phyloP scores from a whole-genome alignment of 92 coral and sea anemone genomes.

The Epizoanthus ramosus region DNA sequence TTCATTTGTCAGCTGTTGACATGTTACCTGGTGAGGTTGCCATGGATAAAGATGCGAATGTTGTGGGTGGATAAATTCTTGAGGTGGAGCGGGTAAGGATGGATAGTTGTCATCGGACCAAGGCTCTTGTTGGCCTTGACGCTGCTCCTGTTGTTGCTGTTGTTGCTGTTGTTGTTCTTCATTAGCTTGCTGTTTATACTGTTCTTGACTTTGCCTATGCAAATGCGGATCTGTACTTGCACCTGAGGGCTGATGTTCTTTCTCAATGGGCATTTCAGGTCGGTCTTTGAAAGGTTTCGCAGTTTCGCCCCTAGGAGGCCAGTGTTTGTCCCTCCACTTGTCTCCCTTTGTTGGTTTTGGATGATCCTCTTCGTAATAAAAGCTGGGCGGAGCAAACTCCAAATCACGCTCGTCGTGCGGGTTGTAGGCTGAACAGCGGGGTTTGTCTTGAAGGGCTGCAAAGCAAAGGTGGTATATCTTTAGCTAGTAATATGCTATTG shows the following conservation, averaged over 20 bases:
- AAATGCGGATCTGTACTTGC: background rate
- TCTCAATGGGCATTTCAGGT: background rate
- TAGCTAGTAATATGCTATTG: too few relatives aligned
- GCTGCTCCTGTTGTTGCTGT: conserved; percentile 6
- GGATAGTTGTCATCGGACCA: conserved; percentile 39
- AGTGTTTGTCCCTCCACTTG: conserved; percentile 19
- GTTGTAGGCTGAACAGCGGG: conserved; percentile 43
- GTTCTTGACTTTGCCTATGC: background rate
- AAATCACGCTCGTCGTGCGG: conserved; percentile 72
- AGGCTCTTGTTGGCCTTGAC: conserved; percentile 14
- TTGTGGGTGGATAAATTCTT: conserved; percentile 15
- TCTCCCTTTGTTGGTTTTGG: background rate
- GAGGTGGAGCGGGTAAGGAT: conserved; percentile 67
- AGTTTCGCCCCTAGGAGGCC: conserved; percentile 4
- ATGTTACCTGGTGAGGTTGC: conserved; percentile 45
- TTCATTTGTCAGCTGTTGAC: background rate
- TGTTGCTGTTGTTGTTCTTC: background rate
- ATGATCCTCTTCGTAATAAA: conserved; percentile 64
- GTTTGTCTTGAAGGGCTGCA: conserved; percentile 35
- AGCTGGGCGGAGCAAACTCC: conserved; percentile 93
- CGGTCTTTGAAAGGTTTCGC: background rate
- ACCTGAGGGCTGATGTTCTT: background rate
- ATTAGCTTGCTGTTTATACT: background rate
- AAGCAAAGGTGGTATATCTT: background rate
- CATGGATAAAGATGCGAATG: conserved; percentile 10